Base-by-base conservation (phyloP, 2,113 vertebrate species). In the Barbus barbus region DNA sequence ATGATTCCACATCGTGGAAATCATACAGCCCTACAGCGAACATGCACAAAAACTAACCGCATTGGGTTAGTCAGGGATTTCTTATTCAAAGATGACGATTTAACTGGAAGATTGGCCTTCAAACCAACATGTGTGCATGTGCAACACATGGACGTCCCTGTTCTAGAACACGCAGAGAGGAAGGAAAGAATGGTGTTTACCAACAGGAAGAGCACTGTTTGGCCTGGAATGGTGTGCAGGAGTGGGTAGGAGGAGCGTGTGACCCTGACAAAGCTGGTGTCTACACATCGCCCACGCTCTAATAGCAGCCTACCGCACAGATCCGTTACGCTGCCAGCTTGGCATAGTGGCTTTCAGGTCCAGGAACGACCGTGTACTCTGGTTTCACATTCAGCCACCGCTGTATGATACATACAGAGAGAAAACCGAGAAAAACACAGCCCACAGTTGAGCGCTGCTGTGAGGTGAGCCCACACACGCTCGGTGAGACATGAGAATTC, bases 221-320 rank as follows among this genome's bases (percentile, higher is more conserved):
- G 74, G 83, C 85, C 87, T 88, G 85, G 81, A 82, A 83, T 77
- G 60, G 76, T 78, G 84, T 82, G 84, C 81, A 78, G 86, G 78
- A 85, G 87, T 84, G 83, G 84, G 89, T 84, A 82, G 87, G 81
- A 87, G 85, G 81, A 87, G 83, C 69, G 74, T 84, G 83, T 89
- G 85, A 89, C 88, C 88, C 88, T 83, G 85, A 84, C 89, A 86
- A 85, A 84, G 86, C 88, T 75, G 88, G 84, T 74, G 85, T 82
- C 86, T 85, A 71, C 85, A 86, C 72, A 74, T 82, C 82, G 81
- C 85, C 87, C 83, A 82, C 89, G 60, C 81, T 85, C 76, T 77
- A 85, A 85, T 85, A 88, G 72, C 83, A 87, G 84, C 81, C 85
- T 81, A 67, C 83, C 69, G 81, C 83, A 85, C 76, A 84, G 78